Conservation (phyloP, 2,888 invertebrate genomes). For the Fissipunctia ypsillon region DNA sequence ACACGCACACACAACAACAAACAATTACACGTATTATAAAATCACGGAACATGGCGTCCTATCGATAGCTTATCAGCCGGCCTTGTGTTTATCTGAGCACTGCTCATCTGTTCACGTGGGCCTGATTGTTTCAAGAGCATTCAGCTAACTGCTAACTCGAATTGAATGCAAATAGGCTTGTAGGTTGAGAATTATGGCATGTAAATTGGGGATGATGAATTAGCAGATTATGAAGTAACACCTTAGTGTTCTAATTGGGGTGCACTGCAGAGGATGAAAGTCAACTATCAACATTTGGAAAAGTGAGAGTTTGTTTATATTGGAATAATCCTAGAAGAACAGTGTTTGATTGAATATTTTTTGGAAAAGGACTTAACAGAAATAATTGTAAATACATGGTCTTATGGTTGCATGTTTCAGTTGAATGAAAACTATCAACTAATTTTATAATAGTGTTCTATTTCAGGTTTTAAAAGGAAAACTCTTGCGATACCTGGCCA, state of each 20-base stretch:
- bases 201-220: conserved; percentile 1
- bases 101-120: conserved; percentile 57
- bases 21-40: conserved; percentile 59
- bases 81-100: conserved; percentile 59
- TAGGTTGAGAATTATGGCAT: neutral
- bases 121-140: conserved; percentile 55
- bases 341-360: neutral
- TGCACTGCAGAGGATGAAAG: neutral
- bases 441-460: neutral
- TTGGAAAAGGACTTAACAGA: neutral
- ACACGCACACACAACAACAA: conserved; percentile 38
- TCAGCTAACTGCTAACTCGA: conserved; percentile 27
- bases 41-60: conserved; percentile 52
- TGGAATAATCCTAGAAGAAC: neutral
- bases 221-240: neutral
- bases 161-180: conserved; percentile 22
- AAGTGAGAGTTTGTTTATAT: neutral
- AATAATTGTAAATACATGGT: neutral
- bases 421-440: neutral
- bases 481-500: conserved; percentile 3
- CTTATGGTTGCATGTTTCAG: neutral
- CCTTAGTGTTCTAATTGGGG: neutral
- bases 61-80: conserved; percentile 61
- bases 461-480: conserved; percentile 20
- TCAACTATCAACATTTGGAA: neutral